Conservation (phyloP, 2,797 vertebrate genomes). For the Rousettus madagascariensis region DNA sequence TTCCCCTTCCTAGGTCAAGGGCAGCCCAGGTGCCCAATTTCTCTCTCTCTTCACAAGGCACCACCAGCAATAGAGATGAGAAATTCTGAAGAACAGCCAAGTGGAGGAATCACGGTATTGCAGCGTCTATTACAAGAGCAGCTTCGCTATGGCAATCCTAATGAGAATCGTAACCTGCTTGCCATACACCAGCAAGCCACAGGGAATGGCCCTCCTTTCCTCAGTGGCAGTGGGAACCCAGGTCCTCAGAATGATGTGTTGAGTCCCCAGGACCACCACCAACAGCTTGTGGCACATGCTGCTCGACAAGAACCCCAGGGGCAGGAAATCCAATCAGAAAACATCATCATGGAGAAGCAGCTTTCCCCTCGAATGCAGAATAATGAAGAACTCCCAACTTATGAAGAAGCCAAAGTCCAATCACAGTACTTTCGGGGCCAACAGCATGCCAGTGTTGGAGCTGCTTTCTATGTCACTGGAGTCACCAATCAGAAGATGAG, state of each 20-base stretch:
- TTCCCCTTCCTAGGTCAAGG: slow-evolving; percentile 86
- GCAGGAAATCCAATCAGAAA: slow-evolving; percentile 97
- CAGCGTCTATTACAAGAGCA: slow-evolving; percentile 99
- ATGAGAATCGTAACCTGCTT: slow-evolving; percentile 93
- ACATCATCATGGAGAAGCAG: slow-evolving; percentile 94
- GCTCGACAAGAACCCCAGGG: slow-evolving; percentile 99
- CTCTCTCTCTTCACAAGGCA: slow-evolving; percentile 85
- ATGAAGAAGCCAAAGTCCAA: slow-evolving; percentile 99
- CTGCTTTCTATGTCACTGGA: slow-evolving; percentile 95
- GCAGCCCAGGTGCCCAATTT: slow-evolving; percentile 82
- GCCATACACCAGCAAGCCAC: slow-evolving; percentile 92
- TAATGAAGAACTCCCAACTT: slow-evolving; percentile 95
- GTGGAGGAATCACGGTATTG: slow-evolving; percentile 92
- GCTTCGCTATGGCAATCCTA: slow-evolving; percentile 93
- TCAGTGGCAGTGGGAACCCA: slow-evolving; percentile 82
- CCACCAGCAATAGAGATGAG: slow-evolving; percentile 93
- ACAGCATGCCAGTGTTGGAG: slow-evolving; percentile 90
- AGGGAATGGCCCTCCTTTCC: slow-evolving; percentile 85
- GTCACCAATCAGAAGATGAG: slow-evolving; percentile 92
- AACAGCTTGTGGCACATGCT: slow-evolving; percentile 91
- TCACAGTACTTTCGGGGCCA: slow-evolving; percentile 97
- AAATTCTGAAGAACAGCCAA: slow-evolving; percentile 91
- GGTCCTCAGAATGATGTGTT: slow-evolving; percentile 85
- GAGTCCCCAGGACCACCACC: slow-evolving; percentile 88
- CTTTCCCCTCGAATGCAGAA: slow-evolving; percentile 89